Evolutionary conservation across 1,140 invertebrate species (phyloP).

Genomic region (Bursaphelenchus mucronatus): DNA sequence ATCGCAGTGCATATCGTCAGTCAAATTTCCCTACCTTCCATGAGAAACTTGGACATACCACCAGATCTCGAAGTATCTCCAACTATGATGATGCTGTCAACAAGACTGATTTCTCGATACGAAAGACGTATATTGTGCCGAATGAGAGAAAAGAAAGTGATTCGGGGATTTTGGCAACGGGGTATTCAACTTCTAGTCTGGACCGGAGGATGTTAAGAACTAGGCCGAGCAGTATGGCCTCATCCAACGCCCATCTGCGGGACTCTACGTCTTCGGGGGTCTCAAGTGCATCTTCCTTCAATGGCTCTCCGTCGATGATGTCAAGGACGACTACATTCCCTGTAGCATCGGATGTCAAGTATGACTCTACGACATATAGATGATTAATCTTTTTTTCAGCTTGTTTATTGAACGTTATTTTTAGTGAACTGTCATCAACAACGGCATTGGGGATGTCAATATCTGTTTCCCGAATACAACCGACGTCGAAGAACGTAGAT

Average conservation of each 20-base stretch:
- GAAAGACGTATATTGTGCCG: slow-evolving; percentile 17
- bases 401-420: too few species aligned
- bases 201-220: slow-evolving; percentile 17
- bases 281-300: slow-evolving; percentile 18
- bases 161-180: neutral
- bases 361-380: too few species aligned
- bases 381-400: too few species aligned
- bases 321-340: slow-evolving; percentile 27
- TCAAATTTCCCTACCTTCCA: slow-evolving; percentile 57
- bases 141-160: slow-evolving; percentile 13
- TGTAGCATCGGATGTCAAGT: slow-evolving; percentile 2
- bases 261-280: slow-evolving; percentile 17
- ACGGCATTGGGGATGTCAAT: too few species aligned
- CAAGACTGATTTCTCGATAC: slow-evolving; percentile 6
- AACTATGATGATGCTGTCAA: slow-evolving; percentile 5
- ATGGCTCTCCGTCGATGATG: slow-evolving; percentile 8
- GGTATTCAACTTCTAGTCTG: slow-evolving; percentile 14
- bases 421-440: too few species aligned
- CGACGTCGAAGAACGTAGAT: too few species aligned
- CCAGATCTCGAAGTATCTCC: neutral
- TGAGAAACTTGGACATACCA: slow-evolving; percentile 24
- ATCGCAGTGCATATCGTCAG: slow-evolving; percentile 54
- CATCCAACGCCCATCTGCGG: neutral
- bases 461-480: too few species aligned
- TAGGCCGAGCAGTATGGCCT: slow-evolving; percentile 4